Evolutionary conservation across 2,113 vertebrate species (phyloP), one percentile per base, ranked within the genome.

Genomic region (Setophaga coronata): DNA sequence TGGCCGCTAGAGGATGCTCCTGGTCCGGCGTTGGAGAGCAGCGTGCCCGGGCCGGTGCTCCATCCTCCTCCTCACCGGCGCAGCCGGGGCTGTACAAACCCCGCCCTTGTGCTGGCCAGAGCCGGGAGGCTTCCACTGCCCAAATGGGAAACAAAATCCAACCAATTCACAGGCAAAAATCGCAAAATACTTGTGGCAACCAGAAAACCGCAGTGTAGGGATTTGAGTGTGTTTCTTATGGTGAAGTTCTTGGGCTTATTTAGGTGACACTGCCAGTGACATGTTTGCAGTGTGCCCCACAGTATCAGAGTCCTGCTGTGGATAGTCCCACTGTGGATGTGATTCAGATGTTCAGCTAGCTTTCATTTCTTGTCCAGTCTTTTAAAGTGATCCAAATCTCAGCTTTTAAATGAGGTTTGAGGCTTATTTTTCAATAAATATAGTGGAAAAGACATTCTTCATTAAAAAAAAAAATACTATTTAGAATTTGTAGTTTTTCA

Each of bases 1-100:
- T 64, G 94, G 94, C 95, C 96, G 42, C 96, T 95, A 96, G 96
- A 94, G 96, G 96, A 89, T 93, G 91, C 94, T 96, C 91, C 93
- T 91, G 79, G 87, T 29, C 82, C 66, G 66, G 82, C 51, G 3
- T 1, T 91, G 84, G 87, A 65, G 61, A 51, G 48, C 83, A 13
- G 60, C 40, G 29, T 15, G 15, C 34, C 61, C 18, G 18, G 48
- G 16, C 67, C 7, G 34, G 26, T 7, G 50, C 26, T 29, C 9
- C 54, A 58, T 43, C 20, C 47, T 24, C 47, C 48, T 50, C 38
- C 50, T 14, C 26, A 17, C 19, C 38, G 25, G 8, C 43, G 0
- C 13, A 18, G 80, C 66, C 62, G 3, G 76, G 23, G 43, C 1
- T 42, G 17, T 7, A 7, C 10, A 16, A n/a, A 58, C 24, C 10